Evolutionary conservation across 1,140 invertebrate genomes (phyloP).

Genomic region (Pseudomyrmex sp.): DNA sequence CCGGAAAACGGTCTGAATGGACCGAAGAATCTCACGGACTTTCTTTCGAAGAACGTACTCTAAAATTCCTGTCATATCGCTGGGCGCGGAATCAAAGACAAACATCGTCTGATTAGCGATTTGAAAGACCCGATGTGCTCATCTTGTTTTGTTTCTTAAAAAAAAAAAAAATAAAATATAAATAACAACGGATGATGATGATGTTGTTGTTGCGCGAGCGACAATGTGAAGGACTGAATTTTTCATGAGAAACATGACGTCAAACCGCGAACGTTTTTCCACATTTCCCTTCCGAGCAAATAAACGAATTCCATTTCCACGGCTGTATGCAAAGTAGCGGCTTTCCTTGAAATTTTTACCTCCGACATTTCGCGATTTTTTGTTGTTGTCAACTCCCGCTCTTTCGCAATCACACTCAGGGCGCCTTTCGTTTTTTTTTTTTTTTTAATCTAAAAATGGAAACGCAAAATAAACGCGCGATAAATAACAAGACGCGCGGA

Average conservation of each 20-base stretch:
- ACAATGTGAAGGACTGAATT: not conserved
- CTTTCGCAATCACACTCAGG: not conserved
- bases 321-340: too few relatives aligned
- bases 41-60: not conserved
- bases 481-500: not conserved
- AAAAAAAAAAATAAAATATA: too few relatives aligned
- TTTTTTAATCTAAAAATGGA: not conserved
- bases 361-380: not conserved
- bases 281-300: slow-evolving; percentile 1
- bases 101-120: too few relatives aligned
- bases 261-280: not conserved
- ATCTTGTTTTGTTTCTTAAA: not conserved
- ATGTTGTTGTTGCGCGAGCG: too few relatives aligned
- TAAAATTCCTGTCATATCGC: not conserved
- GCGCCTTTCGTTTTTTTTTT: not conserved
- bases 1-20: slow-evolving; percentile 6
- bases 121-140: too few relatives aligned
- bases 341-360: not conserved
- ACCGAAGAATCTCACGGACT: not conserved
- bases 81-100: too few relatives aligned
- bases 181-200: too few relatives aligned
- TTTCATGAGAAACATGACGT: not conserved
- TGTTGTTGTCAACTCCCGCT: not conserved
- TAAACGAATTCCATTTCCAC: not conserved
- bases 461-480: not conserved